Base-by-base conservation (phyloP, 2,888 invertebrate species). In the Griposia aprilina region DNA sequence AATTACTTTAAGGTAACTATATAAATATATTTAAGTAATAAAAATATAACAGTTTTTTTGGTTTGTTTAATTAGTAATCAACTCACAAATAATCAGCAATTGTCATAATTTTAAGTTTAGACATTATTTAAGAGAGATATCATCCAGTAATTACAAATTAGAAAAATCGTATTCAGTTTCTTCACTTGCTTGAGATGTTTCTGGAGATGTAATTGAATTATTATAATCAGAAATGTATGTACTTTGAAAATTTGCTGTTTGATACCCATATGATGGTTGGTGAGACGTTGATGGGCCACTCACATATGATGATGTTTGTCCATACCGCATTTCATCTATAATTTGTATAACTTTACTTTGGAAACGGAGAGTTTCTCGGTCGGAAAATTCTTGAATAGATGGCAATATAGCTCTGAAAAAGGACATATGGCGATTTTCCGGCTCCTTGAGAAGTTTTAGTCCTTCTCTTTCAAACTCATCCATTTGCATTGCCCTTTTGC, bases 1-100 rank as follows among this genome's bases (percentile, higher is more conserved):
- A 73, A 88, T 87, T 65, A 89, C 87, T 87, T 87, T 88, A 79
- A 88, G 83, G 86, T 88, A 87, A 89, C 59, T 80, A 86, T 75
- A 75, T 78, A 30, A 82, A 75, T 75, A 0, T 74, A 75, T 75
- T 0, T 79, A 82, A 80, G 71, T 83, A 76, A 65, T 71, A 1
- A 81, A 78, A 80, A 83, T 5, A 83, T 83, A 80, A 80, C 76
- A 76, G 80, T 69, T 80, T 80, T 80, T 80, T 80, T 80, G 69
- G 73, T 80, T 1, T 80, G 76, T 76, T 76, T 76, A 68, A 80
- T 82, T 1, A 80, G 77, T 76, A 82, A 82, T 79, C 76, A 76
- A 79, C 70, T 76, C 0, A 80, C 80, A 80, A 80, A 80, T 80
- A 80, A 76, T 80, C 80, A 76, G 70, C 80, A 80, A 80, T 80